Percentiles rank a stretch among this genome's conserved stretches.
phyloP scores from a whole-genome alignment of 2,888 invertebrate species.

The Drosophila helvetica region DNA sequence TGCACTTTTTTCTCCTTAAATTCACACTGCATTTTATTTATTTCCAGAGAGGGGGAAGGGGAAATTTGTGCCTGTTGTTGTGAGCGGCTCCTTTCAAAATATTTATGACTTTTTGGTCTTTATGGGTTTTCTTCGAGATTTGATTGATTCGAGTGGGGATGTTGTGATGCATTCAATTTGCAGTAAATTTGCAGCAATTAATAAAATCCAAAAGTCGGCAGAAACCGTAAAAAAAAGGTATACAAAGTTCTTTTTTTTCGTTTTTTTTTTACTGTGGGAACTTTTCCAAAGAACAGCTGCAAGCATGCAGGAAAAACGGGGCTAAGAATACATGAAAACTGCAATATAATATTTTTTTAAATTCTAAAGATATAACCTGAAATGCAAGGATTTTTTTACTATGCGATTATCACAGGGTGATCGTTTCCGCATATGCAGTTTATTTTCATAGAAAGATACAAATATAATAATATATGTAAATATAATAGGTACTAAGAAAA shows the following conservation, averaged over 20 bases:
- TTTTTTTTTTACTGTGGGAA: conserved; percentile 11
- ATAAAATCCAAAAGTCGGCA: conserved; percentile 54
- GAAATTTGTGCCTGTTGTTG: conserved; percentile 28
- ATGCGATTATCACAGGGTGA: too few species aligned
- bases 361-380: too few species aligned
- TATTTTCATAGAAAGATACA: too few species aligned
- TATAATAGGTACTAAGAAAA: too few species aligned
- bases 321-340: not conserved
- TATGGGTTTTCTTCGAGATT: conserved; percentile 53
- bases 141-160: conserved; percentile 65
- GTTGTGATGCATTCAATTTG: conserved; percentile 47
- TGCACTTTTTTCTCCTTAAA: conserved; percentile 64
- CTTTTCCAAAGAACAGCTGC: not conserved
- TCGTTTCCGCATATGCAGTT: too few species aligned
- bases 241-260: not conserved
- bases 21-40: conserved; percentile 80
- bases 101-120: conserved; percentile 64
- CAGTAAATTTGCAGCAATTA: conserved; percentile 67
- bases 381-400: too few species aligned
- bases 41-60: too few species aligned
- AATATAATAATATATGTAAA: too few species aligned
- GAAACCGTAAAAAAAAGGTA: conserved; percentile 21
- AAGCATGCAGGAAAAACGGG: not conserved
- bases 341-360: not conserved
- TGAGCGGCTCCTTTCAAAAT: conserved; percentile 66